Conservation (phyloP, 2,888 invertebrate species). For the Drosophila peninsularis region DNA sequence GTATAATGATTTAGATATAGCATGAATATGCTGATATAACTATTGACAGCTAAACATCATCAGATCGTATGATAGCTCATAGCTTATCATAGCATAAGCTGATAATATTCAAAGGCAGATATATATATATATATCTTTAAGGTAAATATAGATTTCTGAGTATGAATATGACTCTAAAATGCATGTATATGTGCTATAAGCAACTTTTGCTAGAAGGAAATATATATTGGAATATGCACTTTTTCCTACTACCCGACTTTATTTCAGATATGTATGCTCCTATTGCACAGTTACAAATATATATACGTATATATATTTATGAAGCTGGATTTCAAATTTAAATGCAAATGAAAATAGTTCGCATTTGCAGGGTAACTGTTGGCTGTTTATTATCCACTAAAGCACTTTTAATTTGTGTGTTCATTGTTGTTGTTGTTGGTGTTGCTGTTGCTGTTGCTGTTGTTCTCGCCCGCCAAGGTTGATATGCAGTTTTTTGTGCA, state of each 20-base stretch:
- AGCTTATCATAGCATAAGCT: not conserved
- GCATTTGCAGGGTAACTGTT: not conserved
- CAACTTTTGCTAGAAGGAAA: too few species aligned
- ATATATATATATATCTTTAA: not conserved
- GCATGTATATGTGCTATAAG: too few species aligned
- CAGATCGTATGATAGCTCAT: too few species aligned
- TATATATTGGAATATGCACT: too few species aligned
- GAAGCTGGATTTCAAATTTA: not conserved
- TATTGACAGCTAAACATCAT: not conserved
- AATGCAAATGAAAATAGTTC: not conserved
- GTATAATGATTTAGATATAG: not conserved
- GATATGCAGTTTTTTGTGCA: conserved; percentile 38
- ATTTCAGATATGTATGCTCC: too few species aligned
- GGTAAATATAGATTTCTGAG: not conserved
- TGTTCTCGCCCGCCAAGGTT: conserved; percentile 45
- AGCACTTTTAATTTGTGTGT: conserved; percentile 11
- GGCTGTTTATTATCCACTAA: not conserved
- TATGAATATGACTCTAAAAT: too few species aligned
- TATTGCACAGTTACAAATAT: not conserved
- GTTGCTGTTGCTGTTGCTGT: conserved; percentile 19
- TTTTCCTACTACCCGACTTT: too few species aligned
- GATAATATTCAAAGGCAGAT: not conserved
- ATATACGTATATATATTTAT: not conserved
- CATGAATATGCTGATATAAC: not conserved
- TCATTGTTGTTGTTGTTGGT: conserved; percentile 19